Evolutionary conservation across 1,140 invertebrate species (phyloP).

Genomic region (Micrasema longulum): DNA sequence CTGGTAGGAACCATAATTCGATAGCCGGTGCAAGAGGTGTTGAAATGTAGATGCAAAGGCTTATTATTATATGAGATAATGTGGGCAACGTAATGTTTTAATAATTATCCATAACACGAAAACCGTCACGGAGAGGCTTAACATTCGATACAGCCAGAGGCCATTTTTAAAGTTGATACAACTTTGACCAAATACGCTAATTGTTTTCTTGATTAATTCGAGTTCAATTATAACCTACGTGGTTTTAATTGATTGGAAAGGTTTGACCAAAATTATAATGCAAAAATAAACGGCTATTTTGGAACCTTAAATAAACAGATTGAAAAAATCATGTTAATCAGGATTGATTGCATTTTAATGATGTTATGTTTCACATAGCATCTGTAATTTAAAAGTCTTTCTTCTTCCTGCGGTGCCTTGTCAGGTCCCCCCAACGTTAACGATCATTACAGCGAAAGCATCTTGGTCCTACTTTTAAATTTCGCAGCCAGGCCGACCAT

Average conservation of each 20-base stretch:
- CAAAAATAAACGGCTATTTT: background rate
- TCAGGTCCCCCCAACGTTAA: too few species aligned
- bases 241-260: background rate
- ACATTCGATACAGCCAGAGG: background rate
- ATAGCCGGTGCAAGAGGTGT: background rate
- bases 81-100: conserved; percentile 16
- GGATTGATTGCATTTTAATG: too few species aligned
- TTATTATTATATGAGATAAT: too few species aligned
- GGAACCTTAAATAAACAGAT: background rate
- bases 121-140: background rate
- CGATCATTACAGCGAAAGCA: too few species aligned
- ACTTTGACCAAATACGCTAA: conserved; percentile 24
- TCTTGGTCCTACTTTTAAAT: too few species aligned
- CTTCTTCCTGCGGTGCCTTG: too few species aligned
- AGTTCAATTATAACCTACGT: background rate
- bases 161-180: conserved; percentile 8
- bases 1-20: background rate
- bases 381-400: too few species aligned
- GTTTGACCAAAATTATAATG: background rate
- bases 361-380: too few species aligned
- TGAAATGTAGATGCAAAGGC: conserved; percentile 16
- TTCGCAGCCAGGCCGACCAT: too few species aligned
- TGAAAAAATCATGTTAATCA: too few species aligned
- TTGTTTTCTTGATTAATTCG: conserved; percentile 7
- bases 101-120: conserved; percentile 13